These are phyloP conservation scores for Mystacides longicornis DNA, from an alignment of 2,888 invertebrate genomes.

Conservation along the genomic window DNA sequence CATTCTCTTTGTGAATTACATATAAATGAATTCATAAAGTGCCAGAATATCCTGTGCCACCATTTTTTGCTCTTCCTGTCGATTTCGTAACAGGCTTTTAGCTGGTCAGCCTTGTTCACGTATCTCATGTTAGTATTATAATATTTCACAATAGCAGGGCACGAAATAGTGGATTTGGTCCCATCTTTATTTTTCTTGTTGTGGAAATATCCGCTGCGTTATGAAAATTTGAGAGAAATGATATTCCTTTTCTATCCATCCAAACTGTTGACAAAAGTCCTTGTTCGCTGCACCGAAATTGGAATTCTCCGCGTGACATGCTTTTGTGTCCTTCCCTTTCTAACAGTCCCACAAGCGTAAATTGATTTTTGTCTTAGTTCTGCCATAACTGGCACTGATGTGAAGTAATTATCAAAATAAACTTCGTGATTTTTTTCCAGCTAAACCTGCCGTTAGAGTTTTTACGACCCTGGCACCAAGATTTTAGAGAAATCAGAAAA, in stretches of 20 bases:
- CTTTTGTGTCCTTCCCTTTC: conserved; percentile 21
- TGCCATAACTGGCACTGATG: conserved; percentile 22
- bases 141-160: conserved; percentile 27
- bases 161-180: conserved; percentile 22
- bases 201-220: conserved; percentile 19
- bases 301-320: conserved; percentile 18
- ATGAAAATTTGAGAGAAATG: conserved; percentile 25
- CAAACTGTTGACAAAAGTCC: conserved; percentile 26
- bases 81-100: conserved; percentile 29
- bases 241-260: conserved; percentile 24
- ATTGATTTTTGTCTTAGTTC: conserved; percentile 15
- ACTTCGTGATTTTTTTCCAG: conserved; percentile 21
- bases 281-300: conserved; percentile 20
- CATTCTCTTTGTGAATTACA: conserved; percentile 23
- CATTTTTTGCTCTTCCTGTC: conserved; percentile 31
- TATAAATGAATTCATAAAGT: conserved; percentile 29
- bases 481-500: too few species aligned
- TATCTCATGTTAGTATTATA: conserved; percentile 31
- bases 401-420: conserved; percentile 27
- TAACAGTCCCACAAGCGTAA: conserved; percentile 27
- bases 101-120: conserved; percentile 31
- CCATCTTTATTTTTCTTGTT: conserved; percentile 26
- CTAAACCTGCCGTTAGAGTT: conserved; percentile 22
- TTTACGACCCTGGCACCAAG: conserved; percentile 25
- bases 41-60: conserved; percentile 30